Base-by-base conservation (phyloP, 1,140 invertebrate genomes). In the Elysia chlorotica region DNA sequence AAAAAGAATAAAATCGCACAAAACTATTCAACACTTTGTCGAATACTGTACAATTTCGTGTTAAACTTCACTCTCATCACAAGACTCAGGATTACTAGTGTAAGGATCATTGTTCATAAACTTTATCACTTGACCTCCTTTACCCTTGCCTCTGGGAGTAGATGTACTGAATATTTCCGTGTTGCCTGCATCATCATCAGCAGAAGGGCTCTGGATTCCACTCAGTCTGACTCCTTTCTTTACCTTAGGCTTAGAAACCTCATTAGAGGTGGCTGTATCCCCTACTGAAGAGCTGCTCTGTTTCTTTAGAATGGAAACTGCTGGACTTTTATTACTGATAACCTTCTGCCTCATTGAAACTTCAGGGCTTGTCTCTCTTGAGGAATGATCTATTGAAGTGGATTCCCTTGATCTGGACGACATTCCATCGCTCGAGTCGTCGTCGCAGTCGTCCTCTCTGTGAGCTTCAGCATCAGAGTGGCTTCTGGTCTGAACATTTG, bases 91-190 rank as follows among this genome's bases (percentile, higher is more conserved):
- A 10, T 14, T 67, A 31, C 65, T 67, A 10, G 65, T 67, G 28
- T 67, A 67, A 23, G 65, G 65, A 23, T 67, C 65, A 21, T 25
- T 67, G 48, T 67, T 31, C 48, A 67, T 67, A 30, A 67, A 67
- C 30, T 53, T 1, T 30, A 67, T 65, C 36, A 30, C 37, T 41
- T 38, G 19, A 14, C 63, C 6, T 65, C 36, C 63, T 41, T 37
- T 65, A 25, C 17, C 31, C 25, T 62, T 2, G 36, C 10, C 19
- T 65, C 63, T 23, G 10, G 31, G 10, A 38, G 48, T 5, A 2
- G 30, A 41, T 14, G 36, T 17, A n/a, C 4, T 35, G 37, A 6
- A 25, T 2, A 25, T 14, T 30, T 41, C 63, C 19, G 36, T 41
- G 3, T 65, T 38, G 3, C 21, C 25, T 5, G 2, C 30, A 25